Evolutionary conservation across 2,888 invertebrate species (phyloP).

Genomic region (Aporophyla nigra): DNA sequence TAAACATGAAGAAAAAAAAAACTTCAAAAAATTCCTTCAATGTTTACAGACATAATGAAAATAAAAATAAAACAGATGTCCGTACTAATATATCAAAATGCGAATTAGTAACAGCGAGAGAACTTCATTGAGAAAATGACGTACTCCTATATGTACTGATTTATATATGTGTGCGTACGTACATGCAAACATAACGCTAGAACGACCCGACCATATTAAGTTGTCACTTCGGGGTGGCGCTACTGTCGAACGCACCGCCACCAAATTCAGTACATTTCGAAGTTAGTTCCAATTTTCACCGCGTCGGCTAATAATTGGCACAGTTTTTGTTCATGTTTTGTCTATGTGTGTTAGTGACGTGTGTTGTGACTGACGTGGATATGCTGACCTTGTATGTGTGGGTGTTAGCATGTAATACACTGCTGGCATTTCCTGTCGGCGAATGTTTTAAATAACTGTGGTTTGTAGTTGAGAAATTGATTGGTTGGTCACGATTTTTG

Average conservation of each 20-base stretch:
- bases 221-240: conserved; percentile 29
- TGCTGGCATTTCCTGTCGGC: conserved; percentile 61
- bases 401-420: conserved; percentile 43
- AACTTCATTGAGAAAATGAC: conserved; percentile 56
- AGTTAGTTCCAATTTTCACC: conserved; percentile 24
- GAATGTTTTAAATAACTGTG: conserved; percentile 57
- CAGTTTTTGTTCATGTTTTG: background rate
- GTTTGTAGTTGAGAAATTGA: conserved; percentile 27
- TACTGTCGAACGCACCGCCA: background rate
- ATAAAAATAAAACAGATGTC: conserved; percentile 37
- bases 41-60: conserved; percentile 49
- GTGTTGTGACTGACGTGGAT: conserved; percentile 34
- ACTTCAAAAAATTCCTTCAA: conserved; percentile 36
- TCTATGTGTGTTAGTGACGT: conserved; percentile 43
- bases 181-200: conserved; percentile 10
- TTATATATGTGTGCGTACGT: background rate
- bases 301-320: conserved; percentile 7
- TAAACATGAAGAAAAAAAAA: conserved; percentile 36
- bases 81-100: conserved; percentile 29
- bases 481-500: conserved; percentile 13
- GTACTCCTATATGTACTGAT: conserved; percentile 15
- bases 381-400: conserved; percentile 54
- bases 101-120: conserved; percentile 20
- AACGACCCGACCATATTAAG: background rate
- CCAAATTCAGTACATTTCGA: background rate